phyloP scores from a whole-genome alignment of 2,888 invertebrate genomes.

The Cenopis cana region DNA sequence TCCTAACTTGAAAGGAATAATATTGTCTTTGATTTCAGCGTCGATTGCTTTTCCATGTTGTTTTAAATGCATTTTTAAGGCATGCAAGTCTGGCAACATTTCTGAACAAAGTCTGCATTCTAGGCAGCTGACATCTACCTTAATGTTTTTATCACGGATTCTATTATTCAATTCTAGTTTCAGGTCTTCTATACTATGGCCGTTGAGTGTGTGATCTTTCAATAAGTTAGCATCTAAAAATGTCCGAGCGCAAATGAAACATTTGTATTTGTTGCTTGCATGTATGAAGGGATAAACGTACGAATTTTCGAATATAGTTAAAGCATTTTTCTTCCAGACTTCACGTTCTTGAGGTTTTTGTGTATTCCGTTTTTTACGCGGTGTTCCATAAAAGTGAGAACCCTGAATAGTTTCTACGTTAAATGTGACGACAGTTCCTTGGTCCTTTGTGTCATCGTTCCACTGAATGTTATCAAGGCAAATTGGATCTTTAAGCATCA shows the following conservation, averaged over 20 bases:
- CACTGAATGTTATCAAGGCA: conserved; percentile 56
- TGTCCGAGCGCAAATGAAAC: conserved; percentile 62
- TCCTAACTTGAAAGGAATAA: conserved; percentile 71
- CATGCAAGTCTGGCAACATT: conserved; percentile 53
- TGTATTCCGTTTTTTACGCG: conserved; percentile 46
- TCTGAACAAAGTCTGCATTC: conserved; percentile 67
- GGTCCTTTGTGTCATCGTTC: conserved; percentile 45
- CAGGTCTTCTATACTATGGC: conserved; percentile 61
- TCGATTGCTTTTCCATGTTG: conserved; percentile 64
- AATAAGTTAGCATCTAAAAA: conserved; percentile 60
- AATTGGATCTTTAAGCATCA: conserved; percentile 62
- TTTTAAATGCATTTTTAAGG: conserved; percentile 65
- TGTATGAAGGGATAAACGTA: conserved; percentile 71
- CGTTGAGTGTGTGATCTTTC: conserved; percentile 60
- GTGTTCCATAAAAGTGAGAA: conserved; percentile 36
- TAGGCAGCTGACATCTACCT: conserved; percentile 67
- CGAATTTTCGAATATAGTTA: conserved; percentile 66
- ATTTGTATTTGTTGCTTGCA: conserved; percentile 68
- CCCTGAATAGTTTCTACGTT: conserved; percentile 58
- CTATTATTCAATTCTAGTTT: conserved; percentile 60
- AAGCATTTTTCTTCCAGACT: conserved; percentile 64
- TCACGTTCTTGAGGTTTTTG: conserved; percentile 46
- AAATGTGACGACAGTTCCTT: conserved; percentile 51
- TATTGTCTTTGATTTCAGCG: conserved; percentile 61
- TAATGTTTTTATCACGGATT: conserved; percentile 62